phyloP scores from a whole-genome alignment of 2,888 invertebrate species.

The Sepiola atlantica region DNA sequence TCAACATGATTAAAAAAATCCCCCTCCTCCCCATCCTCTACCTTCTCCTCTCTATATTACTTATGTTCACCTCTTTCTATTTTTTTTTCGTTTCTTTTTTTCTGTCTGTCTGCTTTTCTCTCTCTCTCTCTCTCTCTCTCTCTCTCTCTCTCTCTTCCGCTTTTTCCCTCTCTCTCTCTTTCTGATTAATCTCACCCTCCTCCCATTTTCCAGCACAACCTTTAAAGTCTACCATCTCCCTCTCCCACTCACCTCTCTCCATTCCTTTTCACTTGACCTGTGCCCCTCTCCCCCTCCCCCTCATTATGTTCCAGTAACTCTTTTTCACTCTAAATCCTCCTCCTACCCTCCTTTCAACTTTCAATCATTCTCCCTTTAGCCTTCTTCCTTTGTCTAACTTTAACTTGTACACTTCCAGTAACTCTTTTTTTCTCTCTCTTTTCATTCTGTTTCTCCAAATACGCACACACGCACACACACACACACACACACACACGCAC shows the following conservation, averaged over 20 bases:
- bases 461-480: background rate
- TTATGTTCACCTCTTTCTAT: background rate
- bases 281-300: background rate
- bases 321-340: background rate
- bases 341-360: background rate
- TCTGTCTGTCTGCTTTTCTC: background rate
- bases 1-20: constrained; percentile 23
- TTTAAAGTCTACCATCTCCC: background rate
- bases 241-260: background rate
- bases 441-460: background rate
- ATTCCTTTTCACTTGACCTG: background rate
- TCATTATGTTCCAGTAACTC: background rate
- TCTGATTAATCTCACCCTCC: background rate
- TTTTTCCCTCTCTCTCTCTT: background rate
- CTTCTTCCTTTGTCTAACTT: background rate
- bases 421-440: background rate
- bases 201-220: background rate
- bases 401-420: background rate
- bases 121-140: background rate
- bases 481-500: constrained; percentile 32
- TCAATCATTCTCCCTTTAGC: background rate
- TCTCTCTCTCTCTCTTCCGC: background rate
- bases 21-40: too few species aligned
- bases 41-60: background rate
- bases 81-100: background rate